Base-by-base conservation (phyloP, 2,888 invertebrate genomes). In the Chaetogeoica ovagalla region DNA sequence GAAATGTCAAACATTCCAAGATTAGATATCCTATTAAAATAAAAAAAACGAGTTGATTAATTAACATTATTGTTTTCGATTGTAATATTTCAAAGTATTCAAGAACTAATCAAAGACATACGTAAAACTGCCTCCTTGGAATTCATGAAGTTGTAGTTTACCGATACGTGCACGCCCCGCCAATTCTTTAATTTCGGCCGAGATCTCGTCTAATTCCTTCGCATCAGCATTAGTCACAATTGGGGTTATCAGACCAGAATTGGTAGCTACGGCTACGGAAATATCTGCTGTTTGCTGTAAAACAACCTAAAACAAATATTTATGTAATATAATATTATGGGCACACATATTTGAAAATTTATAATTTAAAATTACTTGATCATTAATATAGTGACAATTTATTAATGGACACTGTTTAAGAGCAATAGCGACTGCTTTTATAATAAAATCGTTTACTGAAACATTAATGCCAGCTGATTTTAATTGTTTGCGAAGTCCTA, bases 1-100 rank as follows among this genome's bases (percentile, higher is more conserved):
- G 86, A 87, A 65, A 91, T 89, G 62, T 91, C 91, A 84, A 90
- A 91, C 91, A 91, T 91, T 82, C 91, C 91, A 76, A 91, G 87
- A 86, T 91, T 91, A 1, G 91, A 91, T 81, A 91, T 90, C 65
- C 90, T 91, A 85, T 59, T 30, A 2, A 48, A 59, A 66, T 86
- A 85, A 75, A 81, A 81, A 62, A 71, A 62, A 48, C 48, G 13
- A 11, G 11, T 13, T 13, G 13, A 48, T 48, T 63, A 37, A 55
- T 55, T 19, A 19, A 7, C 4, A 55, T 55, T 55, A 30, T 55
- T 19, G 65, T 23, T n/a, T 15, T 43, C n/a, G n/a, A n/a, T n/a
- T n/a, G n/a, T n/a, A n/a, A n/a, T n/a, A n/a, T n/a, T n/a, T n/a
- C n/a, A n/a, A n/a, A n/a, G n/a, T n/a, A 57, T 60, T 11, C 48